Percentiles rank a stretch among this genome's conserved stretches.
These are phyloP conservation scores for Pharmacophagus antenor DNA, from an alignment of 2,888 invertebrate genomes.

Conservation along the genomic window DNA sequence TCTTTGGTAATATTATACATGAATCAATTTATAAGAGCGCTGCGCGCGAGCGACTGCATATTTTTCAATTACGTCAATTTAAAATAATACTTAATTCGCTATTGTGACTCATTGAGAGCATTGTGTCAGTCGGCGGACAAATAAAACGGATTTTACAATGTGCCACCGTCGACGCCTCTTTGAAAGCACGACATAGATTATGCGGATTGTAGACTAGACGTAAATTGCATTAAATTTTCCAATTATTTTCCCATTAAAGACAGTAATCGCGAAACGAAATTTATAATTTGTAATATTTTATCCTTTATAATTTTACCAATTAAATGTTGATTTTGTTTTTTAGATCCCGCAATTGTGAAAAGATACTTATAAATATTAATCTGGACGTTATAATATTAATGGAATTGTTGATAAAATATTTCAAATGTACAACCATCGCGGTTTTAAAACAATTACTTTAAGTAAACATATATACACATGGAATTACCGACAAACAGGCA, in stretches of 20 bases:
- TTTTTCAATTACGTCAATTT: conserved; percentile 81
- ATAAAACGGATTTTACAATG: conserved; percentile 47
- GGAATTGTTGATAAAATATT: neutral
- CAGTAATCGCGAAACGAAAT: neutral
- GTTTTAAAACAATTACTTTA: conserved; percentile 6
- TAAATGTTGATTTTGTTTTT: no score
- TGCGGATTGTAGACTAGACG: neutral
- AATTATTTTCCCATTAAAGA: neutral
- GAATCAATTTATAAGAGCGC: conserved; percentile 77
- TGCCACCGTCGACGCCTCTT: conserved; percentile 33
- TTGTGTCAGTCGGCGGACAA: conserved; percentile 64
- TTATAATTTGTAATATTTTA: neutral
- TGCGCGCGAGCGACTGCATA: conserved; percentile 74
- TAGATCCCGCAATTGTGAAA: neutral
- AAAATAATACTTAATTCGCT: conserved; percentile 81
- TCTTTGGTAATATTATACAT: conserved; percentile 69
- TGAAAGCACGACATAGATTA: conserved; percentile 15
- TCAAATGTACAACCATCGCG: neutral
- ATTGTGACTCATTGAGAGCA: conserved; percentile 77
- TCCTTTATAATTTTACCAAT: no score
- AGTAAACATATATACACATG: conserved; percentile 1
- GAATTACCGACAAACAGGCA: conserved; percentile 3
- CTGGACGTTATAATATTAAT: neutral
- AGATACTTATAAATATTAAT: conserved; percentile 4
- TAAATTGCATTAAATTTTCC: neutral